phyloP scores from a whole-genome alignment of 2,113 vertebrate species.

The Bos taurus region DNA sequence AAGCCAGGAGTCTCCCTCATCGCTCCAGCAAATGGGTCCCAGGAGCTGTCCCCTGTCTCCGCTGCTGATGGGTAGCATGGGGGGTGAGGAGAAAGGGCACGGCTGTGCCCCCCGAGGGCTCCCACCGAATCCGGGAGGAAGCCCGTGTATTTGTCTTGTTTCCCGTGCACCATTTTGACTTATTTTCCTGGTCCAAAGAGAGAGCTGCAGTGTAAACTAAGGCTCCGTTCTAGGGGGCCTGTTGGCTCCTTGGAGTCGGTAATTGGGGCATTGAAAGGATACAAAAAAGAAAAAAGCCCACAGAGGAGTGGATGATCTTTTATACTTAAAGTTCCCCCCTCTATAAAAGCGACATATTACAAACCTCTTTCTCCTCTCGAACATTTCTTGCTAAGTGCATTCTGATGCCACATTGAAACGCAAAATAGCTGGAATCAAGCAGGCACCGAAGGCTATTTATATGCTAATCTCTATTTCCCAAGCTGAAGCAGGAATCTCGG shows the following conservation, averaged over 20 bases:
- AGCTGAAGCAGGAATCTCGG: conserved; percentile 78
- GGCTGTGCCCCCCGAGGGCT: background rate
- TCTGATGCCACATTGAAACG: conserved; percentile 80
- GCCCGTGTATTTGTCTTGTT: conserved; percentile 42
- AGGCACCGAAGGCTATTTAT: conserved; percentile 81
- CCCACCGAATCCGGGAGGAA: conserved; percentile 14
- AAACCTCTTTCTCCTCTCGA: conserved; percentile 69
- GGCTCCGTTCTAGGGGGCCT: conserved; percentile 32
- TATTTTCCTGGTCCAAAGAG: conserved; percentile 44
- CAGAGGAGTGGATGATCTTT: conserved; percentile 58
- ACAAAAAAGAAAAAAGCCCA: conserved; percentile 40
- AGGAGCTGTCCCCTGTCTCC: background rate
- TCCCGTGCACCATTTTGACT: conserved; percentile 49
- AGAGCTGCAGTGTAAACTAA: conserved; percentile 59
- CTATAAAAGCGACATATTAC: conserved; percentile 52
- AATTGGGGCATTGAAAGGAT: conserved; percentile 71
- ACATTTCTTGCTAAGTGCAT: conserved; percentile 76
- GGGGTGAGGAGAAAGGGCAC: conserved; percentile 4
- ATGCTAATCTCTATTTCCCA: conserved; percentile 81
- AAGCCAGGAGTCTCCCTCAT: conserved; percentile 51
- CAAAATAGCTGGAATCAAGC: conserved; percentile 79
- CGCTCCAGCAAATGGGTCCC: conserved; percentile 38
- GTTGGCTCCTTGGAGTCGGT: conserved; percentile 61
- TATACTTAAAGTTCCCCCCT: conserved; percentile 63
- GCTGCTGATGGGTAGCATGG: background rate